Evolutionary conservation across 2,797 vertebrate genomes (phyloP).

Genomic region (Oryzias sinensis): DNA sequence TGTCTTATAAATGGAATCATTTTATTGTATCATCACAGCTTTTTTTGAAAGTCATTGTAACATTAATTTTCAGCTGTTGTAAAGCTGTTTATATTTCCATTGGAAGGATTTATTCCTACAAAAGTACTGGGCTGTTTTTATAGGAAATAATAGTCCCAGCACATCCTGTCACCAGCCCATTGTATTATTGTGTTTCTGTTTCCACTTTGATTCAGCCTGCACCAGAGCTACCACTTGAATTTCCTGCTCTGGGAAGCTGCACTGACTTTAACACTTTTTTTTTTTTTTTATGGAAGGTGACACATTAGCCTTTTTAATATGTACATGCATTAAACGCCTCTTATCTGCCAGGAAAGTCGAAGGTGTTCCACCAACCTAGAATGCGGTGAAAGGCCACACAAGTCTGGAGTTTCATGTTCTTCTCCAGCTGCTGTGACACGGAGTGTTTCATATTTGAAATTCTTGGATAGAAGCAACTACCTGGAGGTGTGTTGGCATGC

Average conservation of each 20-base stretch:
- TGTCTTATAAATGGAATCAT: too few species aligned
- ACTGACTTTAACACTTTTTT: slow-evolving; percentile 42
- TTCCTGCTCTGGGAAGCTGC: slow-evolving; percentile 37
- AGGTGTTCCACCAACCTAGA: too few species aligned
- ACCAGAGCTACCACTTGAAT: background rate
- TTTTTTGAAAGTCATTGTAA: background rate
- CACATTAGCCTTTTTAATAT: background rate
- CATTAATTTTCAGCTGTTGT: slow-evolving; percentile 5
- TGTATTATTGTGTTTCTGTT: slow-evolving; percentile 54
- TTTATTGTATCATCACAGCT: background rate
- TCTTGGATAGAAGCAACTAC: slow-evolving; percentile 4
- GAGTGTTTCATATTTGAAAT: background rate
- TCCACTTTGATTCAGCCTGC: slow-evolving; percentile 41
- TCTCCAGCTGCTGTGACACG: background rate
- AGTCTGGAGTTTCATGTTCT: too few species aligned
- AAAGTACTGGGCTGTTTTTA: slow-evolving; percentile 43
- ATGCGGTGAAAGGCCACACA: too few species aligned
- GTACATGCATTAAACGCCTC: background rate
- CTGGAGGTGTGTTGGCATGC: slow-evolving; percentile 25
- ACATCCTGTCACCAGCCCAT: slow-evolving; percentile 48
- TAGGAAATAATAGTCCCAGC: slow-evolving; percentile 54
- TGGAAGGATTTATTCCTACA: slow-evolving; percentile 18
- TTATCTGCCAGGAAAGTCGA: too few species aligned
- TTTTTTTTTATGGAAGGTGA: slow-evolving; percentile 12
- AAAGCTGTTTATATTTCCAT: slow-evolving; percentile 19